phyloP scores from a whole-genome alignment of 2,888 invertebrate species.

The Limnephilus rhombicus region DNA sequence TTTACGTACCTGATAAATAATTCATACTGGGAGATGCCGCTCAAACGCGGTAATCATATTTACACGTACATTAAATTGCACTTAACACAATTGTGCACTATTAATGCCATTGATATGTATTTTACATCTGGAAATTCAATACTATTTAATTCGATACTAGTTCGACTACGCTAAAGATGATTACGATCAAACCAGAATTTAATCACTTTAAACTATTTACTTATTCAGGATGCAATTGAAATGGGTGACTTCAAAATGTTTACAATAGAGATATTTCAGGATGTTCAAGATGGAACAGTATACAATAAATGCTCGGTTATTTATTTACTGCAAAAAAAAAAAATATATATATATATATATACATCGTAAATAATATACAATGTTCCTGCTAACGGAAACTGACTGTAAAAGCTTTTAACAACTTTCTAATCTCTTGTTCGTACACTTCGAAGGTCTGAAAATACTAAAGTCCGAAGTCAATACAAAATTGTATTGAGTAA shows the following conservation, averaged over 20 bases:
- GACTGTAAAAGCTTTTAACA: not conserved
- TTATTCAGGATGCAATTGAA: not conserved
- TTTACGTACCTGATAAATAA: not conserved
- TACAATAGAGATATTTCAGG: not conserved
- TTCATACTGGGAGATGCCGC: not conserved
- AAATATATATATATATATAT: not conserved
- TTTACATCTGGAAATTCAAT: not conserved
- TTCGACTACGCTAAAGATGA: not conserved
- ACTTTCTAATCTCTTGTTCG: not conserved
- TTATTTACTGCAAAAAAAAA: too few relatives aligned
- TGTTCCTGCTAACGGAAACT: not conserved
- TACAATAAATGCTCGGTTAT: too few relatives aligned
- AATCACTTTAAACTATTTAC: not conserved
- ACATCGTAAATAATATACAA: not conserved
- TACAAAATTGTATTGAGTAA: not conserved
- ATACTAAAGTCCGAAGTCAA: not conserved
- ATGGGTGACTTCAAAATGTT: not conserved
- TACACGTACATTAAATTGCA: not conserved
- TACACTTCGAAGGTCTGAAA: not conserved
- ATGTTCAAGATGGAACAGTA: too few relatives aligned
- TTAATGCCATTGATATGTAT: not conserved
- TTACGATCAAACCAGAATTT: not conserved
- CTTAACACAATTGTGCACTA: not conserved
- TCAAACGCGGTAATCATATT: not conserved
- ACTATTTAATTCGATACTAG: too few relatives aligned